Conservation (phyloP, 2,888 invertebrate genomes). For the Bellardia pandia region DNA sequence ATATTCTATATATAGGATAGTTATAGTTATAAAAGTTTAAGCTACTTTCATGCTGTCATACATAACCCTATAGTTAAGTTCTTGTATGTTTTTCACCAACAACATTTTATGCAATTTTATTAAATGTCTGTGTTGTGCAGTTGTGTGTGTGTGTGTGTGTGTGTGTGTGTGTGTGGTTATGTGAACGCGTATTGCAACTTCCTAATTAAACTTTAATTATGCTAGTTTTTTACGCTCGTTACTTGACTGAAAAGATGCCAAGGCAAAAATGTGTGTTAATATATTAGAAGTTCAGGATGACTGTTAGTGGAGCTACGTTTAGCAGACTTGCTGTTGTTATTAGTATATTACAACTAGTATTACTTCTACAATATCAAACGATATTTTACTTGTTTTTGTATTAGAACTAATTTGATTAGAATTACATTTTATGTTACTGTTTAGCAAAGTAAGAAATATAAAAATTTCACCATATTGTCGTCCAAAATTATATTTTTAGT, state of each 20-base stretch:
- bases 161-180: neutral
- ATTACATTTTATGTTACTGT: no score
- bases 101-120: constrained; percentile 54
- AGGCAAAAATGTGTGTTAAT: constrained; percentile 16
- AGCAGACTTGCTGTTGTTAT: no score
- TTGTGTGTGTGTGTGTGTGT: neutral
- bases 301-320: neutral
- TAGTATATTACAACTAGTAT: no score
- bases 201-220: constrained; percentile 76
- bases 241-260: constrained; percentile 58
- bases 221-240: constrained; percentile 67
- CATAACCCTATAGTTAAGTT: constrained; percentile 30
- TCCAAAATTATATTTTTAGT: no score
- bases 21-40: constrained; percentile 38
- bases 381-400: no score
- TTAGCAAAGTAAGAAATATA: no score
- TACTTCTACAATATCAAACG: no score
- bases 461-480: no score
- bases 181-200: constrained; percentile 57
- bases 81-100: constrained; percentile 4
- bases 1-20: no score
- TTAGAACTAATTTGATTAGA: no score
- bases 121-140: neutral
- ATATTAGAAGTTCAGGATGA: neutral
- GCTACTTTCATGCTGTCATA: constrained; percentile 46